Evolutionary conservation across 2,888 invertebrate genomes (phyloP).

Genomic region (Fissipunctia ypsillon): DNA sequence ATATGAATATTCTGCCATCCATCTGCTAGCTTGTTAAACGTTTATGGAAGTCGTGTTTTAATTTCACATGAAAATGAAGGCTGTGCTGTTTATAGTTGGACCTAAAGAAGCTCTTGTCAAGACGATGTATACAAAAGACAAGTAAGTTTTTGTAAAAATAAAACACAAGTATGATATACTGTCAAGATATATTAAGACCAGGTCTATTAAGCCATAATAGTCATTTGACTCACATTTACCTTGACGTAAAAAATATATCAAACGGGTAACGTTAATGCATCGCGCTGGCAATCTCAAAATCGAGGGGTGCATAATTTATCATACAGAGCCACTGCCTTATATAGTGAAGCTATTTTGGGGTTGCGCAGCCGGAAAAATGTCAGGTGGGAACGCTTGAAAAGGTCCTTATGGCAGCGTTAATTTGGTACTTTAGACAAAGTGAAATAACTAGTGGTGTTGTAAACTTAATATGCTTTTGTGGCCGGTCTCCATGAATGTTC

Average conservation of each 20-base stretch:
- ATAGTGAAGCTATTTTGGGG: slow-evolving; percentile 84
- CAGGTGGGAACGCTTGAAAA: slow-evolving; percentile 9
- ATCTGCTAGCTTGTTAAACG: background rate
- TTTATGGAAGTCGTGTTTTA: background rate
- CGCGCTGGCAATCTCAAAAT: slow-evolving; percentile 85
- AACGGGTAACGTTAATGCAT: slow-evolving; percentile 86
- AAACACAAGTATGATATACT: slow-evolving; percentile 4
- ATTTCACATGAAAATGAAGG: background rate
- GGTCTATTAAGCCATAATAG: slow-evolving; percentile 78
- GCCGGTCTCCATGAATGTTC: background rate
- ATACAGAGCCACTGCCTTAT: slow-evolving; percentile 79
- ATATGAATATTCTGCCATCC: background rate
- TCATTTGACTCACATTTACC: slow-evolving; percentile 85
- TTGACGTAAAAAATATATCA: slow-evolving; percentile 79
- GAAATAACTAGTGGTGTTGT: background rate
- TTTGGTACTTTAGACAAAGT: background rate
- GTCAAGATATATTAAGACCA: slow-evolving; percentile 42
- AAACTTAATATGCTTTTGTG: background rate
- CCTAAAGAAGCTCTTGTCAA: background rate
- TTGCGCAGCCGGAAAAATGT: slow-evolving; percentile 42
- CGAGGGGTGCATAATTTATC: slow-evolving; percentile 90
- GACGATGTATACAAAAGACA: background rate
- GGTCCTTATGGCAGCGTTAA: background rate
- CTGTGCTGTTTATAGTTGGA: background rate
- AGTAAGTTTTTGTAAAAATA: no score